A percentile compares a stretch with the other conserved stretches of the same genome.
phyloP scores from a whole-genome alignment of 2,113 vertebrate genomes.

The Sus scrofa region T2T-Sscrofa CM000820.6:120956501-120957000 shows the following conservation, averaged over 20 bases:
- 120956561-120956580: not conserved
- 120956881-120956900: not conserved
- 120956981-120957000: not conserved
- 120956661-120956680: not conserved
- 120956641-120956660: not conserved
- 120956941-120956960: not conserved
- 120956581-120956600: not conserved
- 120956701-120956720: not conserved
- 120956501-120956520: not conserved
- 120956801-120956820: not conserved
- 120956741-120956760: slow-evolving; percentile 3
- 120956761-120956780: not conserved
- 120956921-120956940: not conserved
- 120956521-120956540: not conserved
- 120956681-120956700: not conserved
- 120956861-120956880: slow-evolving; percentile 16
- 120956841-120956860: not conserved
- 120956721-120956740: not conserved
- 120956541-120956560: not conserved
- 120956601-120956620: not conserved
- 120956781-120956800: not conserved
- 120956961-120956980: not conserved
- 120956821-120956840: not conserved
- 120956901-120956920: slow-evolving; percentile 16
- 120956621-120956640: not conserved